These are phyloP conservation scores for Himalopsyche phryganea DNA, from an alignment of 1,140 invertebrate species.

Conservation along the genomic window DNA sequence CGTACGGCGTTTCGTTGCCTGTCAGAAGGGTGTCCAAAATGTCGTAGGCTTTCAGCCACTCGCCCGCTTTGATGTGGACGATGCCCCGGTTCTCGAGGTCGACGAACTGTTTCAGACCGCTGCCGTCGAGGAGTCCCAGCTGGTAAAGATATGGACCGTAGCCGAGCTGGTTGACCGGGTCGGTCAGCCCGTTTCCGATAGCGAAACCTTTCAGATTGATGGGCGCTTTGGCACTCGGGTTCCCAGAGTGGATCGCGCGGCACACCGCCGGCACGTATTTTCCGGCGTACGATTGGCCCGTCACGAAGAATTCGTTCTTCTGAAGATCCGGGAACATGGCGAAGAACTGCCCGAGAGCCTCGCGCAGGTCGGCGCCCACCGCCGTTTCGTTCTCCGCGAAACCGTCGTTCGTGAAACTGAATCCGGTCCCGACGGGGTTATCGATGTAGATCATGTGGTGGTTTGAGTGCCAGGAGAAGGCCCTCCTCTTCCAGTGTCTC, in stretches of 20 bases:
- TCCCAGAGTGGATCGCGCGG: conserved; percentile 69
- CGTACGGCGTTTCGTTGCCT: conserved; percentile 60
- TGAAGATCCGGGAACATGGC: conserved; percentile 66
- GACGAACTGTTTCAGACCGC: conserved; percentile 60
- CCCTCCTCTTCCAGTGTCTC: conserved; percentile 53
- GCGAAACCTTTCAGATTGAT: conserved; percentile 71
- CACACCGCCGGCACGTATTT: conserved; percentile 79
- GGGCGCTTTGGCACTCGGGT: conserved; percentile 50
- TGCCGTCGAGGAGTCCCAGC: conserved; percentile 71
- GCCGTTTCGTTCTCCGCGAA: conserved; percentile 63
- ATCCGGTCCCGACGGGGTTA: conserved; percentile 82
- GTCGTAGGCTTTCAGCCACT: conserved; percentile 64
- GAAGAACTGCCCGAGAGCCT: conserved; percentile 69
- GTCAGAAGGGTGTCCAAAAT: conserved; percentile 71
- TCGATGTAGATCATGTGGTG: conserved; percentile 82
- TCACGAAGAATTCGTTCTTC: conserved; percentile 69
- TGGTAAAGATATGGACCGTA: conserved; percentile 82
- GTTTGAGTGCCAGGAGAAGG: conserved; percentile 70
- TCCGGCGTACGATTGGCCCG: conserved; percentile 85
- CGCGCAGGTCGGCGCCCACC: conserved; percentile 65
- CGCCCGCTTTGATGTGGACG: conserved; percentile 57
- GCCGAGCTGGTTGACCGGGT: conserved; percentile 73
- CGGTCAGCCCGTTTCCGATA: conserved; percentile 82
- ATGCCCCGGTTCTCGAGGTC: conserved; percentile 56
- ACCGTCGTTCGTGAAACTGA: conserved; percentile 68